These are phyloP conservation scores for Torymus texanus DNA, from an alignment of 2,888 invertebrate genomes.

Conservation along the genomic window DNA sequence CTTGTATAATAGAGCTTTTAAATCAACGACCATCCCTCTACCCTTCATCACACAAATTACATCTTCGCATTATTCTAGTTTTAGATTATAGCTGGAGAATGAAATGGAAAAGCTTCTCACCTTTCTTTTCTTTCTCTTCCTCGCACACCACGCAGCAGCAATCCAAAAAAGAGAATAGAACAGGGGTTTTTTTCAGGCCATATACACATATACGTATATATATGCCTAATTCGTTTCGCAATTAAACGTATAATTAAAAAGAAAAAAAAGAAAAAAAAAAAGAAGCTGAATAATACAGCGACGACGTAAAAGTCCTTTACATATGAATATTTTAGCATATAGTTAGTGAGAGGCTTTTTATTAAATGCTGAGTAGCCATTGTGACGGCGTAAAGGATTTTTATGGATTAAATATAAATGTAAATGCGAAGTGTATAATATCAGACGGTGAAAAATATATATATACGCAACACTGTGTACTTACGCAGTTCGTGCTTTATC, in stretches of 20 bases:
- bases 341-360: no score
- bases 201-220: neutral
- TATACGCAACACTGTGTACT: slow-evolving; percentile 17
- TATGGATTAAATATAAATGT: neutral
- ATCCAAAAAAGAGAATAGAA: neutral
- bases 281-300: neutral
- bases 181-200: no score
- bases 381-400: slow-evolving; percentile 19
- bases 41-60: slow-evolving; percentile 44
- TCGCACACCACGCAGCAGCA: neutral
- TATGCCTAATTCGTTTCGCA: neutral
- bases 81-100: slow-evolving; percentile 39
- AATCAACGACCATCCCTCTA: slow-evolving; percentile 22
- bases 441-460: neutral
- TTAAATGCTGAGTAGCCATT: no score
- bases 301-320: slow-evolving; percentile 19
- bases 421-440: slow-evolving; percentile 11
- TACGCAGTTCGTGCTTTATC: slow-evolving; percentile 24
- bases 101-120: slow-evolving; percentile 7
- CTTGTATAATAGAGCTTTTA: slow-evolving; percentile 50
- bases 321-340: no score
- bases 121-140: slow-evolving; percentile 10
- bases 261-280: slow-evolving; percentile 12
- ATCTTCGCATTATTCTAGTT: slow-evolving; percentile 43
- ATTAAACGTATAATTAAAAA: neutral